A percentile compares a stretch with the other conserved stretches of the same genome.
Evolutionary conservation across 2,888 invertebrate genomes (phyloP).

Genomic region (Ophraella communa): DNA sequence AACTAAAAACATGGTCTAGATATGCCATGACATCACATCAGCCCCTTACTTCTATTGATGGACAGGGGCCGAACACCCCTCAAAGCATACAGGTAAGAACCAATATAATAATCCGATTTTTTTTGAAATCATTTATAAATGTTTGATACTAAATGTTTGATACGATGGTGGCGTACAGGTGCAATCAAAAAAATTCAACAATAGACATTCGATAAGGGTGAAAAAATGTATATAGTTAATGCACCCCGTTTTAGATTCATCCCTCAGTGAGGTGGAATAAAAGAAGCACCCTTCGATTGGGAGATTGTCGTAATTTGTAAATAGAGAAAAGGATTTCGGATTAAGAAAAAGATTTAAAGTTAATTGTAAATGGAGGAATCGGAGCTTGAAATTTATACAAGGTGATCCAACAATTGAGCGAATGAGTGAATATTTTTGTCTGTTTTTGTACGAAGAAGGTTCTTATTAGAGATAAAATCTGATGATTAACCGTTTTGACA

Average conservation of each 20-base stretch:
- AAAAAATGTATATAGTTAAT: conserved; percentile 24
- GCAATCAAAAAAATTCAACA: not conserved
- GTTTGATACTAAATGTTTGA: no score
- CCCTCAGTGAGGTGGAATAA: conserved; percentile 21
- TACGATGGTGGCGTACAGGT: conserved; percentile 5
- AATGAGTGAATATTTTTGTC: no score
- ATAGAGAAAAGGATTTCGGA: not conserved
- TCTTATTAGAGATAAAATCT: no score
- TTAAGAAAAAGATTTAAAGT: not conserved
- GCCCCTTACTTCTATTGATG: conserved; percentile 52
- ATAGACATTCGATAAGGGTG: not conserved
- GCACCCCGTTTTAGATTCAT: conserved; percentile 12
- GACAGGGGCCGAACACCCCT: conserved; percentile 51
- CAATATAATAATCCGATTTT: no score
- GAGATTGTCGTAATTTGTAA: conserved; percentile 23
- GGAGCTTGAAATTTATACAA: no score
- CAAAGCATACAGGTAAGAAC: conserved; percentile 48
- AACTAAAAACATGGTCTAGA: conserved; percentile 56
- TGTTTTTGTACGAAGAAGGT: no score
- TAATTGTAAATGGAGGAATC: no score
- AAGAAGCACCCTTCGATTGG: conserved; percentile 20
- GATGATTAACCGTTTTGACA: no score
- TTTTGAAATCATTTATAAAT: no score
- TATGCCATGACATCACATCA: conserved; percentile 60
- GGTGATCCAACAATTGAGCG: no score